Evolutionary conservation across 2,113 vertebrate genomes (phyloP), one percentile per base, ranked within the genome.

Genomic region (Procavia capensis): DNA sequence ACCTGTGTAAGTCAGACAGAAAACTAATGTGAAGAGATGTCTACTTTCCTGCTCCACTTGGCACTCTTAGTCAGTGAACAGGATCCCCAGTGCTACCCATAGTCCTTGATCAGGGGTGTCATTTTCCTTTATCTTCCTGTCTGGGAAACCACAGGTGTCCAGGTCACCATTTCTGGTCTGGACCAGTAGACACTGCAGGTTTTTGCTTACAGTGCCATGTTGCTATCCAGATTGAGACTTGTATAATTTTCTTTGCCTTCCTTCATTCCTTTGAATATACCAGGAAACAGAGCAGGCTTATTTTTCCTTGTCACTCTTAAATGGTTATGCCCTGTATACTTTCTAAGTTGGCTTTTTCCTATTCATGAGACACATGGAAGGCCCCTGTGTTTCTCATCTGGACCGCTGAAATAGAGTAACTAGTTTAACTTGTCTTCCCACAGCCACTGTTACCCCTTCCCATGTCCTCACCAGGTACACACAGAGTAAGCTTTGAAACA

Each of bases 281-380:
- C 7, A 86, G 50, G 70, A 95, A 95, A 61, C 39, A 95, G 36
- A 92, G 45, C 13, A 80, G 70, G 57, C 34, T 85, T 27, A 74
- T 80, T 74, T 82, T 88, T 83, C 84, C 88, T 24, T 82, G 34
- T 96, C 79, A 64, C 24, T 68, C 70, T 88, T 70, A 72, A 72
- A 9, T 68, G 17, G 5, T 36, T 68, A n/a, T 68, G 34, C 34
- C 66, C 66, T 68, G 16, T 59, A 24, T 68, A 19, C 36, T 19
- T 66, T 68, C 41, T 63, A 81, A 85, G 61, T 78, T 39, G 78
- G 3, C 64, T 70, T 84, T 90, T 88, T 66, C 45, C 7, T 94
- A 13, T 47, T 90, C 41, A 9, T 34, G 45, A 84, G 20, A 84
- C 34, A 91, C 16, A 79, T 39, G 10, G 43, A 79, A 45, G 41